Conservation (phyloP, 2,888 invertebrate genomes). For the Arrhopalites spinosus region DNA sequence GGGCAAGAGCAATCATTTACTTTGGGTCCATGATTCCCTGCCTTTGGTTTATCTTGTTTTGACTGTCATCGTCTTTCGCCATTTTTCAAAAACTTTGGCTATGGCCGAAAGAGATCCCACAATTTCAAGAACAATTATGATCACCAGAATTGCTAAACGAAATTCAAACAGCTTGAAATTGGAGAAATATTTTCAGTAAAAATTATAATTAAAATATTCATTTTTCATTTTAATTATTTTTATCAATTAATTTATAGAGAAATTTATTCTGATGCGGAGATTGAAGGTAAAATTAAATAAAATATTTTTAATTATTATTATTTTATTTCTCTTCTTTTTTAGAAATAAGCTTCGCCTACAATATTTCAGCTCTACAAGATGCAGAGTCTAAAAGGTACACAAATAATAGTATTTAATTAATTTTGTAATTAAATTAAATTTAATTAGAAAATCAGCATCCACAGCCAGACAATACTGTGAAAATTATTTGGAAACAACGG, state of each 20-base stretch:
- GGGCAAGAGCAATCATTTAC: constrained; percentile 63
- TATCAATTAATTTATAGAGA: constrained; percentile 66
- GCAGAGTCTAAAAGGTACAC: constrained; percentile 71
- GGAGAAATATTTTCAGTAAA: constrained; percentile 68
- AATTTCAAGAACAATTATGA: constrained; percentile 76
- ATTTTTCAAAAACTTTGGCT: constrained; percentile 67
- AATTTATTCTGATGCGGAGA: constrained; percentile 82
- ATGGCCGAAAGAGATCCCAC: constrained; percentile 60
- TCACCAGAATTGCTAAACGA: constrained; percentile 77
- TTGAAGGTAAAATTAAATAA: no score
- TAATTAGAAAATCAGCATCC: constrained; percentile 67
- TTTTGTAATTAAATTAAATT: not conserved
- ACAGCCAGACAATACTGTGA: constrained; percentile 84
- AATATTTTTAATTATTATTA: no score
- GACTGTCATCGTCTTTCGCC: constrained; percentile 82
- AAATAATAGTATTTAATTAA: not conserved
- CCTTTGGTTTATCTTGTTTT: constrained; percentile 82
- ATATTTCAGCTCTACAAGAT: constrained; percentile 77
- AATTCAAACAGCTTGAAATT: constrained; percentile 70
- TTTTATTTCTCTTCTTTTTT: no score
- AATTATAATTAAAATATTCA: no score
- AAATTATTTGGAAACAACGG: constrained; percentile 72
- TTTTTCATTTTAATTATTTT: not conserved
- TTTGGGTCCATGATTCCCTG: constrained; percentile 87
- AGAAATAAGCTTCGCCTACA: constrained; percentile 88